Evolutionary conservation across 2,888 invertebrate species (phyloP).

Genomic region (Chloromyia formosa): DNA sequence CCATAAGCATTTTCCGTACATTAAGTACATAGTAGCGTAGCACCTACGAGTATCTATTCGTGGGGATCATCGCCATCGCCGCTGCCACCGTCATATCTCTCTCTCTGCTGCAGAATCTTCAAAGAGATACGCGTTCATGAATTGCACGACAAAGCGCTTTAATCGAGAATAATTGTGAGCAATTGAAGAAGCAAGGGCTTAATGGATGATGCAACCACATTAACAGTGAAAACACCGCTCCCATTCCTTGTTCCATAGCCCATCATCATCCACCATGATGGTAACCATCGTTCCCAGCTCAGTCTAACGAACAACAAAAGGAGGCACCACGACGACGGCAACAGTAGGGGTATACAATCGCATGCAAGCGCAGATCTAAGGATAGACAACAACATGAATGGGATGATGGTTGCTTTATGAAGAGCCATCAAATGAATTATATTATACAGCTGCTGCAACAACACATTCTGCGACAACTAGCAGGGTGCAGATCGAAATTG

Average conservation of each 20-base stretch:
- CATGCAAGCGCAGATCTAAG: neutral
- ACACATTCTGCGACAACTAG: neutral
- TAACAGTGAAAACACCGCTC: conserved; percentile 39
- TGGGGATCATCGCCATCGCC: conserved; percentile 13
- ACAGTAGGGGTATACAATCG: neutral
- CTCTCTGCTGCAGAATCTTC: neutral
- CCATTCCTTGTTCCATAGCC: conserved; percentile 24
- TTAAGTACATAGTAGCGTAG: conserved; percentile 23
- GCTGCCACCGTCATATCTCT: neutral
- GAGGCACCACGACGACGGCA: no score
- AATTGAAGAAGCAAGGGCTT: conserved; percentile 42
- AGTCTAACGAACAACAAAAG: no score
- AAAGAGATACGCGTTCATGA: conserved; percentile 12
- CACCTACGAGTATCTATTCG: neutral
- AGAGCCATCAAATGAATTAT: neutral
- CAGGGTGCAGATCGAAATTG: neutral
- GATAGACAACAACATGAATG: conserved; percentile 1
- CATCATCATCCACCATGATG: neutral
- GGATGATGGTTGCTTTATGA: conserved; percentile 3
- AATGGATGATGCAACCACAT: conserved; percentile 42
- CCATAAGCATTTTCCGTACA: conserved; percentile 8
- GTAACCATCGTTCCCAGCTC: neutral
- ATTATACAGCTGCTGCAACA: conserved; percentile 1
- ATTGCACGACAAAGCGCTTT: conserved; percentile 31
- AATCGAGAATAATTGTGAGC: conserved; percentile 39